Conservation (phyloP, 2,888 invertebrate genomes). For the Tinea trinotella region DNA sequence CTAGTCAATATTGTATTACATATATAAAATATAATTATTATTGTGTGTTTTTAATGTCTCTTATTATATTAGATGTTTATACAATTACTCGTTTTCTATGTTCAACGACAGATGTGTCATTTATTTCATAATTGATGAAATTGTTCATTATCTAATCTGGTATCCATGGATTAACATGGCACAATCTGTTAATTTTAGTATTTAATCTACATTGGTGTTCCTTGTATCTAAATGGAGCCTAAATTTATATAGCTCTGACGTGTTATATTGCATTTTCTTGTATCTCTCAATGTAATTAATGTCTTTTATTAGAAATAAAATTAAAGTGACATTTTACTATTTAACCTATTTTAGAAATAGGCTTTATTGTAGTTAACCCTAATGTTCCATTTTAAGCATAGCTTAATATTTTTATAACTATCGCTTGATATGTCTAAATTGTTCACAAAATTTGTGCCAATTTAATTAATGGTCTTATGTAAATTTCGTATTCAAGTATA, state of each 20-base stretch:
- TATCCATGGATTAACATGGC: not conserved
- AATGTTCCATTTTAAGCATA: conserved; percentile 19
- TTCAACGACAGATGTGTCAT: not conserved
- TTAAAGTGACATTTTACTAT: conserved; percentile 5
- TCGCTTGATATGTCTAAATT: conserved; percentile 4
- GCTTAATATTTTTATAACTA: conserved; percentile 17
- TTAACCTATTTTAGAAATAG: conserved; percentile 12
- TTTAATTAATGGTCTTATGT: conserved; percentile 22
- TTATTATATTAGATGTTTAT: too few species aligned
- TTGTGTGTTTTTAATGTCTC: not conserved
- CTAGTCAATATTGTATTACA: conserved; percentile 5
- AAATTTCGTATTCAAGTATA: not conserved
- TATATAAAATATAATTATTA: too few species aligned
- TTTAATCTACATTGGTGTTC: not conserved
- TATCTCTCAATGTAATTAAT: not conserved
- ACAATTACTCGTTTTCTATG: not conserved
- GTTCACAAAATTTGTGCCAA: conserved; percentile 44
- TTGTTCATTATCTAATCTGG: not conserved
- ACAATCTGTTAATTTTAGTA: not conserved
- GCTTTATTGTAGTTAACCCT: not conserved
- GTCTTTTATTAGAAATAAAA: not conserved
- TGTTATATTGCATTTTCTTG: not conserved
- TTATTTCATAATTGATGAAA: not conserved
- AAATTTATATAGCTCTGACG: not conserved
- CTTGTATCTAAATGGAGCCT: conserved; percentile 2